A percentile compares a stretch with the other conserved stretches of the same genome.
These are phyloP conservation scores for Philotrypesis tridentata DNA, from an alignment of 1,140 invertebrate species.

Conservation along the genomic window DNA sequence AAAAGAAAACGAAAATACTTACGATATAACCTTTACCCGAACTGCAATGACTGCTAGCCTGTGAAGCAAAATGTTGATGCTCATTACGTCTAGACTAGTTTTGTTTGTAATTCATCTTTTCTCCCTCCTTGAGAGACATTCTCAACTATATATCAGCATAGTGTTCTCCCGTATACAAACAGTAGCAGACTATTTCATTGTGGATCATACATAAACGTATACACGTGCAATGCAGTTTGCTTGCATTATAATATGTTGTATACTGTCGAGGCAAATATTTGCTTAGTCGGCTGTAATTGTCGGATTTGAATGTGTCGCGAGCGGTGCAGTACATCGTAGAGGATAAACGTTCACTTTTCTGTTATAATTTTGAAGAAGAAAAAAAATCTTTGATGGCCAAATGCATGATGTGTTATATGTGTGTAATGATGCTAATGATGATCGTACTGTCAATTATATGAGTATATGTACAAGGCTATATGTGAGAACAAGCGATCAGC, in stretches of 20 bases:
- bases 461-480: neutral
- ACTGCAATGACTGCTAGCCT: conserved; percentile 90
- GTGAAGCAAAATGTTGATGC: conserved; percentile 68
- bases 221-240: no score
- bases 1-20: conserved; percentile 75
- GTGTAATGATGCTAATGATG: conserved; percentile 9
- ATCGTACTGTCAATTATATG: conserved; percentile 29
- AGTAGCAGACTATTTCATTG: neutral
- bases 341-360: conserved; percentile 50
- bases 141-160: conserved; percentile 1
- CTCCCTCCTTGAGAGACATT: no score
- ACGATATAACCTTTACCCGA: conserved; percentile 92
- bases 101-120: neutral
- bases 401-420: neutral
- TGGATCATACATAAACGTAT: no score
- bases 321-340: conserved; percentile 44
- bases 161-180: neutral
- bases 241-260: no score
- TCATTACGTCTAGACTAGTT: conserved; percentile 42
- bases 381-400: neutral
- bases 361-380: conserved; percentile 24
- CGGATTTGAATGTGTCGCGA: no score
- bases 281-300: no score
- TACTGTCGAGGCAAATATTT: no score
- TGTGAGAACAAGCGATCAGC: neutral